phyloP scores from a whole-genome alignment of 1,140 invertebrate genomes.

The Lamellibrachia luymesi region DNA sequence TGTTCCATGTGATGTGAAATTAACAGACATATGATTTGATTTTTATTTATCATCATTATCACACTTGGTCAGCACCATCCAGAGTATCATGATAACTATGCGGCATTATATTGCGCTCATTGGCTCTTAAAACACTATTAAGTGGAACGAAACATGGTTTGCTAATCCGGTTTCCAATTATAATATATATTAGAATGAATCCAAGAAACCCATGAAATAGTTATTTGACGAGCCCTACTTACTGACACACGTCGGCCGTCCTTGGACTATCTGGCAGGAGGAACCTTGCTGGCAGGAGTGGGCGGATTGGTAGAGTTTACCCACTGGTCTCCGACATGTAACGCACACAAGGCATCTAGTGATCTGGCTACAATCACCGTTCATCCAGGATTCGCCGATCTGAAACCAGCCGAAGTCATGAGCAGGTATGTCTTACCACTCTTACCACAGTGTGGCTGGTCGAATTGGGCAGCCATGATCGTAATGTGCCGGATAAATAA shows the following conservation, averaged over 20 bases:
- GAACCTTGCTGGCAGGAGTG: neutral
- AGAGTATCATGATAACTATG: no score
- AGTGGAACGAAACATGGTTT: no score
- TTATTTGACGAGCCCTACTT: neutral
- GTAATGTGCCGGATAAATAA: neutral
- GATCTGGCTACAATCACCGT: neutral
- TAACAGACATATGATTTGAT: no score
- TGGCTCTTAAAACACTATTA: no score
- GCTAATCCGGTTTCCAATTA: no score
- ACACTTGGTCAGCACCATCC: no score
- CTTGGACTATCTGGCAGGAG: neutral
- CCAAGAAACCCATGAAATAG: no score
- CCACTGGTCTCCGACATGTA: neutral
- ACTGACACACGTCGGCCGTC: neutral
- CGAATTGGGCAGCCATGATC: neutral
- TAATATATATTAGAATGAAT: no score
- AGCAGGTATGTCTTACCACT: neutral
- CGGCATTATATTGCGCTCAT: no score
- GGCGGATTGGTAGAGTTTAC: neutral
- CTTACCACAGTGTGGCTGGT: no score
- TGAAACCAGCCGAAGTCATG: neutral
- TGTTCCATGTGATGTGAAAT: no score
- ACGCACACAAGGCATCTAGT: neutral
- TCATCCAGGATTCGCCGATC: neutral
- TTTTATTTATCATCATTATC: no score